phyloP scores from a whole-genome alignment of 2,113 vertebrate species.

The Leptobrachium leishanense region DNA sequence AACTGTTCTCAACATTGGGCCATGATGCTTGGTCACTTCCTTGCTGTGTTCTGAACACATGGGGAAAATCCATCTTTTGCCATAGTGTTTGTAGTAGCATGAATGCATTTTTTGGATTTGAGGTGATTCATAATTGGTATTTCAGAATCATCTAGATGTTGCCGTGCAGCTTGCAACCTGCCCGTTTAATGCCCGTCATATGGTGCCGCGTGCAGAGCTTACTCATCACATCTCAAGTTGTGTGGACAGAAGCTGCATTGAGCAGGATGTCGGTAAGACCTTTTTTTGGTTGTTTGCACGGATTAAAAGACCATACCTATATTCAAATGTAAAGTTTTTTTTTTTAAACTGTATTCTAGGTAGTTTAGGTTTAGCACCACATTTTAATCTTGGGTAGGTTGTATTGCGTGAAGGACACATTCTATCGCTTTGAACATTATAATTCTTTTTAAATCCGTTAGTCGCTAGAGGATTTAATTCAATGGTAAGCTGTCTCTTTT shows the following conservation, averaged over 20 bases:
- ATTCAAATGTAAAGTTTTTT: too few relatives aligned
- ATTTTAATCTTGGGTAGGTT: too few relatives aligned
- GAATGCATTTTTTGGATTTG: neutral
- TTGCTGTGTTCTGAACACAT: neutral
- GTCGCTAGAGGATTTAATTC: too few relatives aligned
- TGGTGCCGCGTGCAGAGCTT: conserved; percentile 62
- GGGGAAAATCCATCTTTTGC: too few relatives aligned
- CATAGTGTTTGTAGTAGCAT: neutral
- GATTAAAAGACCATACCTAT: too few relatives aligned
- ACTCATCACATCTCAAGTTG: conserved; percentile 66
- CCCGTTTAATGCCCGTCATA: conserved; percentile 70
- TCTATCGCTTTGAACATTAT: too few relatives aligned
- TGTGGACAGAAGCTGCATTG: conserved; percentile 64
- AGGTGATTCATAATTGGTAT: neutral
- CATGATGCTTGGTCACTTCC: neutral
- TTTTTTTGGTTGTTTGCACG: too few relatives aligned
- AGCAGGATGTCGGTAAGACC: conserved; percentile 65
- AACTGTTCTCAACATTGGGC: neutral
- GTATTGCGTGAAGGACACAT: too few relatives aligned
- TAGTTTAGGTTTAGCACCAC: too few relatives aligned
- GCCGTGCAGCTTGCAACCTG: conserved; percentile 64
- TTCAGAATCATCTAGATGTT: conserved; percentile 64
- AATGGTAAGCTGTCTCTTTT: too few relatives aligned
- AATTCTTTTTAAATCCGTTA: too few relatives aligned
- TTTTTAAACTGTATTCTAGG: too few relatives aligned